These are phyloP conservation scores for Pontoporia blainvillei DNA, from an alignment of 2,113 vertebrate species.

Conservation along the genomic window DNA sequence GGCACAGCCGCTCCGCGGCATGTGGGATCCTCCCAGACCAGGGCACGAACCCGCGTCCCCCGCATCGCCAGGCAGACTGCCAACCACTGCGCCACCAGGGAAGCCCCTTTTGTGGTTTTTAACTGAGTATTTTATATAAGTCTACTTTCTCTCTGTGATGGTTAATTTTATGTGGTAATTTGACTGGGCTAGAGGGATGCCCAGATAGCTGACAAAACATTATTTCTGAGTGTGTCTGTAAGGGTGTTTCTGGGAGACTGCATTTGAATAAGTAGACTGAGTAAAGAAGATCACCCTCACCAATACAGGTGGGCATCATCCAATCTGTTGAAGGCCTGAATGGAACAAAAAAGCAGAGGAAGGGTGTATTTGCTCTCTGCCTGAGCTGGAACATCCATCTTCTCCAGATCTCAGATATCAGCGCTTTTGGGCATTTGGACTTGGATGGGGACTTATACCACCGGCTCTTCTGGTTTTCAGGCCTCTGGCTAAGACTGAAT, in stretches of 20 bases:
- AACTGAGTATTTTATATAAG: not conserved
- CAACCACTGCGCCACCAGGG: no score
- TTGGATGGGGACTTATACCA: not conserved
- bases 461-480: not conserved
- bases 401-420: not conserved
- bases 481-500: not conserved
- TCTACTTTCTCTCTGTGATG: not conserved
- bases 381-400: not conserved
- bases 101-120: not conserved
- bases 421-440: not conserved
- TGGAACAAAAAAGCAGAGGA: not conserved
- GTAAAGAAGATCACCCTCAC: not conserved
- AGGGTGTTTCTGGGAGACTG: not conserved
- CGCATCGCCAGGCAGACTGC: no score
- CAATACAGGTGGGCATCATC: not conserved
- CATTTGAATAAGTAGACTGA: not conserved
- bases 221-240: not conserved
- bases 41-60: no score
- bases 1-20: no score
- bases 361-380: not conserved
- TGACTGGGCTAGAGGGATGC: not conserved
- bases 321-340: not conserved
- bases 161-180: not conserved
- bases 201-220: not conserved
- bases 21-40: no score